These are phyloP conservation scores for Cephus runcator DNA, from an alignment of 2,888 invertebrate species.

Conservation along the genomic window DNA sequence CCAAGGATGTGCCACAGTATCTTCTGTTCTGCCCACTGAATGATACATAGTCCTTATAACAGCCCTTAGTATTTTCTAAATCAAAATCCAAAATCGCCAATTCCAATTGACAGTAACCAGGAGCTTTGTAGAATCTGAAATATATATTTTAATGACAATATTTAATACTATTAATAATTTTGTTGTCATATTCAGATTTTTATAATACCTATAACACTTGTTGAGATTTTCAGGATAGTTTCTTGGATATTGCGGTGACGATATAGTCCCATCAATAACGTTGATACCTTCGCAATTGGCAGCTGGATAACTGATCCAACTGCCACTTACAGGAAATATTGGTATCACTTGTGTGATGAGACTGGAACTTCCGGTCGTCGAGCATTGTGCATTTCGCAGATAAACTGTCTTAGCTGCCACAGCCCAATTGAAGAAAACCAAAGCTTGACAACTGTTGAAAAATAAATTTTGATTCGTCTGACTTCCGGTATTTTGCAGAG, in stretches of 20 bases:
- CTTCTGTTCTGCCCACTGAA: slow-evolving; percentile 53
- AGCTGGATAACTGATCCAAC: slow-evolving; percentile 13
- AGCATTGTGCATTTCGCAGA: slow-evolving; percentile 39
- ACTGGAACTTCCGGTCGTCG: slow-evolving; percentile 7
- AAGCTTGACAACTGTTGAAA: slow-evolving; percentile 36
- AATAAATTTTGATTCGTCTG: slow-evolving; percentile 15
- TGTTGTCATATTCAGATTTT: no score
- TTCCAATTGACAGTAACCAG: slow-evolving; percentile 63
- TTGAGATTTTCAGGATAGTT: slow-evolving; percentile 63
- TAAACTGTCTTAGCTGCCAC: slow-evolving; percentile 46
- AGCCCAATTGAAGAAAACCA: slow-evolving; percentile 48
- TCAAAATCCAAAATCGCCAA: slow-evolving; percentile 65
- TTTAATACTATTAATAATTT: no score
- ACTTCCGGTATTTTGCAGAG: slow-evolving; percentile 3
- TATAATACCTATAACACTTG: slow-evolving; percentile 65
- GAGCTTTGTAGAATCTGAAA: slow-evolving; percentile 60
- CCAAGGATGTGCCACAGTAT: slow-evolving; percentile 64
- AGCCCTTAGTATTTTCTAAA: slow-evolving; percentile 61
- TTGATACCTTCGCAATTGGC: slow-evolving; percentile 55
- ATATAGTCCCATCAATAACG: slow-evolving; percentile 59
- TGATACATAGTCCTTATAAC: slow-evolving; percentile 64
- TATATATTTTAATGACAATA: slow-evolving; percentile 6
- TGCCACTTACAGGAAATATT: slow-evolving; percentile 18
- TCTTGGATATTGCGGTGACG: slow-evolving; percentile 65
- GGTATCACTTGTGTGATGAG: slow-evolving; percentile 10